A percentile compares a stretch with the other conserved stretches of the same genome.
phyloP scores from a whole-genome alignment of 1,140 invertebrate species.

The Mya arenaria region DNA sequence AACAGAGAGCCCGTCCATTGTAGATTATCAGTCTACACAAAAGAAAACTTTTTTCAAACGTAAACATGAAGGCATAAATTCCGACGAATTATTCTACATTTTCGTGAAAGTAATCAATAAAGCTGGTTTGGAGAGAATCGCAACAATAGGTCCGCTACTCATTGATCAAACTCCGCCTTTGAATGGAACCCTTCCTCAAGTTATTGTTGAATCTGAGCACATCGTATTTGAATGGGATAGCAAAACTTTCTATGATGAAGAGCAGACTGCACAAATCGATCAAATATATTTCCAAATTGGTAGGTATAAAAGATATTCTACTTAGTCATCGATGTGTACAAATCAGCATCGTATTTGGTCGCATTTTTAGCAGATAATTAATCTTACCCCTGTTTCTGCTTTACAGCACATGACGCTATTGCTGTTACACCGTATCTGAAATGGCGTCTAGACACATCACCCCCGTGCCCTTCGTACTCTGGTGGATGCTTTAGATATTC shows the following conservation, averaged over 20 bases:
- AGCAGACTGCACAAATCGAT: conserved; percentile 28
- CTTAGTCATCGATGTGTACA: no score
- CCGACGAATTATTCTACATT: conserved; percentile 54
- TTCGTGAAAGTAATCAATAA: conserved; percentile 61
- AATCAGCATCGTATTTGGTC: no score
- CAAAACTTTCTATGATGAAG: conserved; percentile 53
- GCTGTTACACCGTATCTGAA: background rate
- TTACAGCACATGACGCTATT: conserved; percentile 9
- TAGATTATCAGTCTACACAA: conserved; percentile 31
- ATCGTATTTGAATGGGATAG: conserved; percentile 55
- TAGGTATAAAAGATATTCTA: no score
- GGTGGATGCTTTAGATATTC: conserved; percentile 53
- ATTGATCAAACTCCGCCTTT: conserved; percentile 65
- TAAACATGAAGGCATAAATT: conserved; percentile 50
- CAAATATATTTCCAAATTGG: conserved; percentile 28
- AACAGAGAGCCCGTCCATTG: conserved; percentile 21
- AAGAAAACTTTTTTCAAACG: conserved; percentile 18
- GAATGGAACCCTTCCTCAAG: conserved; percentile 3
- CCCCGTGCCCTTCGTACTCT: background rate
- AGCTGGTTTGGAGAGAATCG: conserved; percentile 49
- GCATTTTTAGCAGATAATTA: no score
- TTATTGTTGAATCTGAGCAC: background rate
- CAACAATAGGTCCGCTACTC: conserved; percentile 62
- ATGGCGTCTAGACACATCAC: background rate
- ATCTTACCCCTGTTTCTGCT: background rate